Percentiles rank a stretch among this genome's conserved stretches.
phyloP scores from a whole-genome alignment of 2,888 invertebrate genomes.

The Leptinotarsa peninsularis region DNA sequence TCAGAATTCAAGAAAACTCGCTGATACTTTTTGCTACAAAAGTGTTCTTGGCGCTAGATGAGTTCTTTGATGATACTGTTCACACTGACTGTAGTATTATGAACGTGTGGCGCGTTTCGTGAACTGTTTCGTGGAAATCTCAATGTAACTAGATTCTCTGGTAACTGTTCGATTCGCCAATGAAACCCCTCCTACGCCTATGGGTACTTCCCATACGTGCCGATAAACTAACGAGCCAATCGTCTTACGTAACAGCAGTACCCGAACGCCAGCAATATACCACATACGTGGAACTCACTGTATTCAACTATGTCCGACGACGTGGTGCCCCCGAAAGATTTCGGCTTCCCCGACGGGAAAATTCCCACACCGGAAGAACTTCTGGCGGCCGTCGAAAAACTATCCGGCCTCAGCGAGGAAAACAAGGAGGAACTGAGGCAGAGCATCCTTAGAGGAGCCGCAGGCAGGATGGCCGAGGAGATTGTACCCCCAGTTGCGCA shows the following conservation, averaged over 20 bases:
- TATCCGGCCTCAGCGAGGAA: constrained; percentile 72
- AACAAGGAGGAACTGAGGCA: constrained; percentile 72
- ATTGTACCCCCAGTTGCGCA: constrained; percentile 3
- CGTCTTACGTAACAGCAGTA: neutral
- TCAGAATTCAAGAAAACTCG: too few species aligned
- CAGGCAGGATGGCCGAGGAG: constrained; percentile 17
- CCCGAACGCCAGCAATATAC: neutral
- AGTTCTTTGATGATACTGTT: too few species aligned
- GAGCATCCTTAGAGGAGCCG: constrained; percentile 53
- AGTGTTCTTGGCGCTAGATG: too few species aligned
- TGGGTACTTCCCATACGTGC: constrained; percentile 3
- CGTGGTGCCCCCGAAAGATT: constrained; percentile 28
- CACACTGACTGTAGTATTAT: too few species aligned
- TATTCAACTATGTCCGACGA: constrained; percentile 13
- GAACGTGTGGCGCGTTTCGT: too few species aligned
- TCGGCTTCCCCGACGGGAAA: constrained; percentile 26
- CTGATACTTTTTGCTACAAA: too few species aligned
- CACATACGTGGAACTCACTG: neutral
- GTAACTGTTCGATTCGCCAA: too few species aligned
- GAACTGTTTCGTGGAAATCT: too few species aligned
- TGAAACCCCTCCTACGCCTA: neutral
- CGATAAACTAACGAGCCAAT: neutral
- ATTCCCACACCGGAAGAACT: constrained; percentile 72
- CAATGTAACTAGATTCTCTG: too few species aligned
- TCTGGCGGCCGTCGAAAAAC: constrained; percentile 70